A percentile compares a stretch with the other conserved stretches of the same genome.
phyloP scores from a whole-genome alignment of 2,113 vertebrate species.

The Astur gentilis region DNA sequence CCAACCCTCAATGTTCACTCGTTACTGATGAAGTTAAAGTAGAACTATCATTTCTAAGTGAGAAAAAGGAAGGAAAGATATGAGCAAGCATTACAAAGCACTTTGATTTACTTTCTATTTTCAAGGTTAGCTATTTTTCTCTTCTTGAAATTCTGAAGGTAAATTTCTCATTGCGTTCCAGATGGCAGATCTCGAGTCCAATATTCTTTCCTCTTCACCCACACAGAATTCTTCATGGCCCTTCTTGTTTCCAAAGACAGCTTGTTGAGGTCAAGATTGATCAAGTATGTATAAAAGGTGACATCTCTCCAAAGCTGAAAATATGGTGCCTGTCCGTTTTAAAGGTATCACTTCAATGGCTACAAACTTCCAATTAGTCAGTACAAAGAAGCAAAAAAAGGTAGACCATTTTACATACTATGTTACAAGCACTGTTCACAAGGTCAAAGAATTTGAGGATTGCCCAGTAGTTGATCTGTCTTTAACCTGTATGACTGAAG shows the following conservation, averaged over 20 bases:
- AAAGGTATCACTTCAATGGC: not conserved
- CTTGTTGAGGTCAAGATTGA: not conserved
- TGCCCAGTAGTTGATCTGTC: not conserved
- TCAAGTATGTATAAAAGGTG: not conserved
- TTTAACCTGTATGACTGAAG: not conserved
- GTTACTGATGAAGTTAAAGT: not conserved
- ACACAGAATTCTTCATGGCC: not conserved
- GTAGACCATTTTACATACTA: not conserved
- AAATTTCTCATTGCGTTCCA: not conserved
- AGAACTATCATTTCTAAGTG: not conserved
- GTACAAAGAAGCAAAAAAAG: not conserved
- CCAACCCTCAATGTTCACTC: not conserved
- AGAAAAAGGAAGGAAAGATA: not conserved
- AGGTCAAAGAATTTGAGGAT: not conserved
- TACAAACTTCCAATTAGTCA: not conserved
- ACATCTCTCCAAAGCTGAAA: not conserved
- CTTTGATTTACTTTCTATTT: not conserved
- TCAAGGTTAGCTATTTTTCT: not conserved
- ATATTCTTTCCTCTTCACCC: not conserved
- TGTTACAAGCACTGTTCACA: not conserved
- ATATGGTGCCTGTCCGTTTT: not conserved
- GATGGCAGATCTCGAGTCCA: not conserved
- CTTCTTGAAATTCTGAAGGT: not conserved
- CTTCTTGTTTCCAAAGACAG: not conserved
- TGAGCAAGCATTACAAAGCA: not conserved